Evolutionary conservation across 2,113 vertebrate species (phyloP).

Genomic region (Gallinago undulata): DNA sequence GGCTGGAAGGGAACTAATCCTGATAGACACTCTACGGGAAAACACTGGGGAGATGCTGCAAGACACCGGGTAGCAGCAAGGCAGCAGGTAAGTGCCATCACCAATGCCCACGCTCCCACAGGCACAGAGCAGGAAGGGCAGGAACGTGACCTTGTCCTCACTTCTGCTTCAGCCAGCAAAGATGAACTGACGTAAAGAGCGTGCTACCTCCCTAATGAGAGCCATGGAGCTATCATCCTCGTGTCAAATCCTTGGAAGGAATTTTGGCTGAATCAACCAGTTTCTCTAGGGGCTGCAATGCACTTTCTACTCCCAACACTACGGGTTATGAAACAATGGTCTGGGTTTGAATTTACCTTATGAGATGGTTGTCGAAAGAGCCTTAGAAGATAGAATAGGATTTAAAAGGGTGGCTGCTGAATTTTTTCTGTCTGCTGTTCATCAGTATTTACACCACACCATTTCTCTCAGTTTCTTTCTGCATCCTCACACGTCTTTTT

Average conservation of each 20-base stretch:
- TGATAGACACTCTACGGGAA: fast-evolving
- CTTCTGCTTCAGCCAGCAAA: conserved; percentile 10
- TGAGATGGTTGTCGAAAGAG: not conserved
- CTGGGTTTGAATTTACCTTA: not conserved
- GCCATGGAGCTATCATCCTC: not conserved
- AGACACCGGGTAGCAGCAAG: not conserved
- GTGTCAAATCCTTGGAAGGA: not conserved
- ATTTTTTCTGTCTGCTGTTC: not conserved
- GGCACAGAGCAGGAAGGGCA: not conserved
- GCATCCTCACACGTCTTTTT: not conserved
- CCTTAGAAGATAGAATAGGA: not conserved
- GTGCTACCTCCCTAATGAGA: not conserved
- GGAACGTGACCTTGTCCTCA: not conserved
- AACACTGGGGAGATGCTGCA: not conserved
- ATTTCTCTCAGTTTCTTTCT: not conserved
- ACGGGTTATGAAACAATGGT: not conserved
- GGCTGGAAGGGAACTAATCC: not conserved
- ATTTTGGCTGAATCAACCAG: not conserved
- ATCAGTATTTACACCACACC: not conserved
- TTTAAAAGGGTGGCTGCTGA: not conserved
- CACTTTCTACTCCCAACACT: not conserved
- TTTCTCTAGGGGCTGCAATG: not conserved
- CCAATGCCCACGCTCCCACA: fast-evolving
- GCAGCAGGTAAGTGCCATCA: not conserved
- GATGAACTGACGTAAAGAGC: not conserved